phyloP scores from a whole-genome alignment of 2,113 vertebrate genomes.

The Elachura formosa region DNA sequence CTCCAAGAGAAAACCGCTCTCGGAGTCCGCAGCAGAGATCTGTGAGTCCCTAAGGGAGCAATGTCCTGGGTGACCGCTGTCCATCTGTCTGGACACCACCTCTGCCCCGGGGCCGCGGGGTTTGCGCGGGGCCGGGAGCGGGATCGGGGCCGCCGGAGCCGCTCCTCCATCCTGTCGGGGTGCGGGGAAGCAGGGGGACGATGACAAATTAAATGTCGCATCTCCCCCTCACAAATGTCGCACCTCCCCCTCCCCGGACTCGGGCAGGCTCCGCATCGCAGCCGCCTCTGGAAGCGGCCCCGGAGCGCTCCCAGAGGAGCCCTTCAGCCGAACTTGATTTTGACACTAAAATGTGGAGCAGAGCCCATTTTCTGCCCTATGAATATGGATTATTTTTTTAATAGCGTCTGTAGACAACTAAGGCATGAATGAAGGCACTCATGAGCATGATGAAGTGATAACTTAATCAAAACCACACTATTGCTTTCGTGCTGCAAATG shows the following conservation, averaged over 20 bases:
- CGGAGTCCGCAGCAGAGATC: rapidly evolving
- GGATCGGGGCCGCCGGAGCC: background rate
- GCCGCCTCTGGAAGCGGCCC: background rate
- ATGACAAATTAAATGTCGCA: background rate
- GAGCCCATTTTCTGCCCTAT: background rate
- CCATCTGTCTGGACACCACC: rapidly evolving
- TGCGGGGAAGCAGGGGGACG: background rate
- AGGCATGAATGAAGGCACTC: background rate
- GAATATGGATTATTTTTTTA: background rate
- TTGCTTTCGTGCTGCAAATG: background rate
- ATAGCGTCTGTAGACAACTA: background rate
- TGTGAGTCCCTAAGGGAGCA: rapidly evolving
- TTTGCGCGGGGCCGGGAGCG: background rate
- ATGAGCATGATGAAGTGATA: constrained; percentile 12
- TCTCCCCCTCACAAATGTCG: background rate
- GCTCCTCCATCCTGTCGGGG: background rate
- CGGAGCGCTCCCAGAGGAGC: background rate
- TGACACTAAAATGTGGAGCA: background rate
- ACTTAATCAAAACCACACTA: constrained; percentile 27
- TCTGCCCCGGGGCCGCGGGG: background rate
- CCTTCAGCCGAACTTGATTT: background rate
- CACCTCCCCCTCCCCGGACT: background rate
- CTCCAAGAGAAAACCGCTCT: background rate
- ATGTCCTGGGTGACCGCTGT: background rate
- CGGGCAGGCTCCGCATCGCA: background rate